phyloP scores from a whole-genome alignment of 1,140 invertebrate species.

The Euglossa dilemma region DNA sequence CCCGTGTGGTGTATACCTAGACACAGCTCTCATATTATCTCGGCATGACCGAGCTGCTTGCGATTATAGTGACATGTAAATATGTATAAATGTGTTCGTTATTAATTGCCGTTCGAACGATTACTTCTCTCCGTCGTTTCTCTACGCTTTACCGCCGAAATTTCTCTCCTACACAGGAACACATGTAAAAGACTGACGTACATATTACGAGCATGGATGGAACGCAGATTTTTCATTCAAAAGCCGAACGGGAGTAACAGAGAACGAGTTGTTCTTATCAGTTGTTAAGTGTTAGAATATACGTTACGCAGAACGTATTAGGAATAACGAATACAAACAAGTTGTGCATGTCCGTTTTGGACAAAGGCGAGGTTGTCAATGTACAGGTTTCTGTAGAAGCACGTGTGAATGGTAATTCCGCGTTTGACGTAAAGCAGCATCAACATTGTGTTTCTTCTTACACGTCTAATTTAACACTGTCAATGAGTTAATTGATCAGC shows the following conservation, averaged over 20 bases:
- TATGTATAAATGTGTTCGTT: not conserved
- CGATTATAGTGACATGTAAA: conserved; percentile 9
- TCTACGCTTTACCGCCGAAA: not conserved
- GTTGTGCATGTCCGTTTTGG: not conserved
- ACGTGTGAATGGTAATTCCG: conserved; percentile 62
- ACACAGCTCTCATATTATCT: not conserved
- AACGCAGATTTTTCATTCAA: conserved; percentile 6
- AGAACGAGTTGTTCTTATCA: not conserved
- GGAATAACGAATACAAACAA: not conserved
- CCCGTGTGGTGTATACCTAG: not conserved
- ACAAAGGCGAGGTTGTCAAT: not conserved
- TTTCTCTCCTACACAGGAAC: not conserved
- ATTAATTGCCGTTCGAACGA: not conserved
- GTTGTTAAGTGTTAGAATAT: not conserved
- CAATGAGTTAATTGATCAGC: conserved; percentile 43
- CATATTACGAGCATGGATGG: not conserved
- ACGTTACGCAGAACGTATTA: not conserved
- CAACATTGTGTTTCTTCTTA: conserved; percentile 31
- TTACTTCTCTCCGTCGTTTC: not conserved
- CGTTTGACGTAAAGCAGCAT: conserved; percentile 22
- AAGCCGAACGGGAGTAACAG: not conserved
- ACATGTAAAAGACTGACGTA: not conserved
- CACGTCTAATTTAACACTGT: conserved; percentile 23
- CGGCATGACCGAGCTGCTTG: not conserved
- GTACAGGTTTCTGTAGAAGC: conserved; percentile 21